Conservation (phyloP, 2,113 vertebrate genomes). For the Callithrix jacchus region DNA sequence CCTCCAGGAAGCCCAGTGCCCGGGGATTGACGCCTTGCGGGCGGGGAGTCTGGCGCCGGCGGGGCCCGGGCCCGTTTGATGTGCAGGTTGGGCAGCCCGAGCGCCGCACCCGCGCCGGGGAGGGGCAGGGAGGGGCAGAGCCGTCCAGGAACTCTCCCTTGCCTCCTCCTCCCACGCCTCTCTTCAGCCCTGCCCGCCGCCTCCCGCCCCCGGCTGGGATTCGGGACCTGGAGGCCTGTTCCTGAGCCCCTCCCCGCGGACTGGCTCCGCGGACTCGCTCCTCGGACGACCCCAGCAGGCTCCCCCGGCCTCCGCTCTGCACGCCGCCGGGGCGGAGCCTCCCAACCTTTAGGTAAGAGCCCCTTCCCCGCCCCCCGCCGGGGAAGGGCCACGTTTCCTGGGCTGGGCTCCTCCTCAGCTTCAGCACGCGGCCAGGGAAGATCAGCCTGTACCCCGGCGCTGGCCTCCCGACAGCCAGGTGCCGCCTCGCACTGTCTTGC, state of each 20-base stretch:
- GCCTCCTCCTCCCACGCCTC: neutral
- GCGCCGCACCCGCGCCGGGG: neutral
- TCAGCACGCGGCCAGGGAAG: neutral
- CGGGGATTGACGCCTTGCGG: neutral
- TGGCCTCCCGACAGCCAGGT: neutral
- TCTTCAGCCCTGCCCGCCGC: neutral
- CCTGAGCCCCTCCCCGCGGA: neutral
- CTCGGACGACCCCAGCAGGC: neutral
- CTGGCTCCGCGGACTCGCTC: neutral
- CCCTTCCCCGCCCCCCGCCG: too few species aligned
- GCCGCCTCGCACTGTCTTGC: neutral
- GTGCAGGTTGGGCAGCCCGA: neutral
- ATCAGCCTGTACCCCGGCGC: accelerated
- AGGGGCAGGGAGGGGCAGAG: neutral
- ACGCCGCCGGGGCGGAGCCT: neutral
- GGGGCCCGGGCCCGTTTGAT: neutral
- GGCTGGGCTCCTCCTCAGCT: neutral
- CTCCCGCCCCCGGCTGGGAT: neutral
- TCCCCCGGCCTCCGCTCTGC: neutral
- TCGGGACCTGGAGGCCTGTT: neutral
- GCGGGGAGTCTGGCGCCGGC: neutral
- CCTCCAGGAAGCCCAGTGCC: neutral
- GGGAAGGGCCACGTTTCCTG: neutral
- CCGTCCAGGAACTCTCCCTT: neutral
- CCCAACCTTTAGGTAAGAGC: constrained; percentile 48